Evolutionary conservation across 2,888 invertebrate genomes (phyloP).

Genomic region (Taenaris catops): DNA sequence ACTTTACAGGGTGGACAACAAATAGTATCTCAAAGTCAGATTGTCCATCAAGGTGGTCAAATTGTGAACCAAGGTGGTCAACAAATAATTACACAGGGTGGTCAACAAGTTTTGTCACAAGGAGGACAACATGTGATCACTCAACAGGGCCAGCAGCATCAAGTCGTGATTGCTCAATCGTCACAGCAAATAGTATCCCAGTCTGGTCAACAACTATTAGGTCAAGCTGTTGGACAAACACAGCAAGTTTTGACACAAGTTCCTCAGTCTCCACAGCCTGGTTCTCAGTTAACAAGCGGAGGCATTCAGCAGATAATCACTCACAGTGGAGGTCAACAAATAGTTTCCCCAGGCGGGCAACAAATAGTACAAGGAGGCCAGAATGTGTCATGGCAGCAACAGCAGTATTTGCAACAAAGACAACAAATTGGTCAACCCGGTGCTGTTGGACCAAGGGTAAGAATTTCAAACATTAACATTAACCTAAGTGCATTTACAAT

Average conservation of each 20-base stretch:
- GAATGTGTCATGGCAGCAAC: slow-evolving; percentile 71
- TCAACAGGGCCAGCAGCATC: slow-evolving; percentile 69
- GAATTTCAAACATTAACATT: no score
- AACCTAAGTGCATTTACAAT: no score
- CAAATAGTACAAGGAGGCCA: slow-evolving; percentile 67
- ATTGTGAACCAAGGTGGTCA: slow-evolving; percentile 66
- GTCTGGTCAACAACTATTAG: slow-evolving; percentile 67
- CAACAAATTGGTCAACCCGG: slow-evolving; percentile 76
- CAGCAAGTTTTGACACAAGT: slow-evolving; percentile 66
- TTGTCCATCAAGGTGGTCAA: slow-evolving; percentile 70
- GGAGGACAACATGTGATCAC: slow-evolving; percentile 72
- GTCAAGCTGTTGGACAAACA: slow-evolving; percentile 57
- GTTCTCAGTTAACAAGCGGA: slow-evolving; percentile 49
- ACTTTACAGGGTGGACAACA: slow-evolving; percentile 69
- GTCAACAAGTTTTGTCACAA: slow-evolving; percentile 66
- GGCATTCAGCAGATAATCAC: slow-evolving; percentile 75
- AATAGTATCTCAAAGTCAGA: slow-evolving; percentile 66
- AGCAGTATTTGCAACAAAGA: slow-evolving; percentile 68
- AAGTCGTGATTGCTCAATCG: slow-evolving; percentile 68
- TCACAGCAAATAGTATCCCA: slow-evolving; percentile 72
- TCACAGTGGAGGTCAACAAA: slow-evolving; percentile 69
- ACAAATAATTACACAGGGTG: slow-evolving; percentile 62
- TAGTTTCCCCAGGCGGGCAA: slow-evolving; percentile 66
- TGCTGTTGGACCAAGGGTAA: slow-evolving; percentile 70
- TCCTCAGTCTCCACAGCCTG: slow-evolving; percentile 63